Conservation (phyloP, 2,888 invertebrate genomes). For the Lycaena phlaeas region DNA sequence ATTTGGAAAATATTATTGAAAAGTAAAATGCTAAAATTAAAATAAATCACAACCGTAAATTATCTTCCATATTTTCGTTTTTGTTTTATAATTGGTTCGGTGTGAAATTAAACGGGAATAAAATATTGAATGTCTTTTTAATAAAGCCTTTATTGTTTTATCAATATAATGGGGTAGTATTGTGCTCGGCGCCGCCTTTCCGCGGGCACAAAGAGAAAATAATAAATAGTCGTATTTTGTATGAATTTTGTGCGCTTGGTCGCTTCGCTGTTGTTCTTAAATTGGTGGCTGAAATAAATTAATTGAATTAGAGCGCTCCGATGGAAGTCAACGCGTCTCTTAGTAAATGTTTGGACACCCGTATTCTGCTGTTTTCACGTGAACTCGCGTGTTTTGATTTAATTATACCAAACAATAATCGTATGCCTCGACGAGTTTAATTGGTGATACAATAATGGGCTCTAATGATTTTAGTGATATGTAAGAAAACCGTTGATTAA, state of each 20-base stretch:
- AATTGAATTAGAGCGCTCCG: conserved; percentile 64
- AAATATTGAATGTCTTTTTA: conserved; percentile 72
- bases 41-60: conserved; percentile 14
- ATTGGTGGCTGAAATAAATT: conserved; percentile 62
- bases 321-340: conserved; percentile 47
- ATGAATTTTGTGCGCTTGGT: conserved; percentile 55
- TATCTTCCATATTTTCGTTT: conserved; percentile 49
- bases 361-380: conserved; percentile 36
- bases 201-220: conserved; percentile 55
- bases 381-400: conserved; percentile 33
- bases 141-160: conserved; percentile 70
- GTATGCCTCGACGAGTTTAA: not conserved
- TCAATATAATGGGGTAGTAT: conserved; percentile 53
- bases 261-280: conserved; percentile 59
- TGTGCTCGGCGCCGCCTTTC: conserved; percentile 56
- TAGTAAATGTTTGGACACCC: conserved; percentile 54
- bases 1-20: not conserved
- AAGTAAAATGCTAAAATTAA: too few relatives aligned
- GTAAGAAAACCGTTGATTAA: not conserved
- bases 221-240: conserved; percentile 70
- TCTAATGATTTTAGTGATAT: not conserved
- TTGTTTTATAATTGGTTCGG: conserved; percentile 28
- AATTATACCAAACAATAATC: conserved; percentile 24
- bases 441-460: not conserved
- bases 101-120: conserved; percentile 66